phyloP scores from a whole-genome alignment of 2,113 vertebrate genomes.

The Thomomys bottae region DNA sequence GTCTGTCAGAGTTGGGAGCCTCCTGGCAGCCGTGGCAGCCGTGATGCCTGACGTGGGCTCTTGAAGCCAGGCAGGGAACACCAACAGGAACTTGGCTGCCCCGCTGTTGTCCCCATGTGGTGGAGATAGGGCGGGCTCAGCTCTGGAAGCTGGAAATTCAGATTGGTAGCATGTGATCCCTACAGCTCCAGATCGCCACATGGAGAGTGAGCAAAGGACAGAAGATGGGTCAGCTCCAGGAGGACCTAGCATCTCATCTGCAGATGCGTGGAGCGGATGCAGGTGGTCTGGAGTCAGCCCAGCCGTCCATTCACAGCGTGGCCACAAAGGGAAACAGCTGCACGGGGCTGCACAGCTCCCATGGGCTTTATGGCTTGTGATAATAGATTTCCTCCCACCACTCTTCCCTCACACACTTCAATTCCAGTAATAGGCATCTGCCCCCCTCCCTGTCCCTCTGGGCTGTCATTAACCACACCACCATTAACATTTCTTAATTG shows the following conservation, averaged over 20 bases:
- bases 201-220: not conserved
- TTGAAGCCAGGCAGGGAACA: not conserved
- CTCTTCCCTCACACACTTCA: constrained; percentile 39
- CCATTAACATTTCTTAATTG: constrained; percentile 72
- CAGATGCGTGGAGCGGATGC: not conserved
- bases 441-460: constrained; percentile 56
- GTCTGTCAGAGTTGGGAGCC: not conserved
- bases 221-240: not conserved
- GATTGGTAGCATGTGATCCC: constrained; percentile 50
- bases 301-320: not conserved
- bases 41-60: no score
- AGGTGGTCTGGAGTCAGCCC: constrained; percentile 14
- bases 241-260: not conserved
- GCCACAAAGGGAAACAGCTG: constrained; percentile 51
- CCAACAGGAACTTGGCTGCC: no score
- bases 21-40: not conserved
- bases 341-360: not conserved
- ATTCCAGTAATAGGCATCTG: constrained; percentile 52
- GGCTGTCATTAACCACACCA: constrained; percentile 67
- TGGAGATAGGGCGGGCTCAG: not conserved
- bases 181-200: not conserved
- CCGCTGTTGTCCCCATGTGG: not conserved
- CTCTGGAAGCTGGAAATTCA: not conserved
- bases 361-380: constrained; percentile 73
- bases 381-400: constrained; percentile 65